Percentiles rank a stretch among this genome's conserved stretches.
phyloP scores from a whole-genome alignment of 2,797 vertebrate species.

The Cryptoprocta ferox region DNA sequence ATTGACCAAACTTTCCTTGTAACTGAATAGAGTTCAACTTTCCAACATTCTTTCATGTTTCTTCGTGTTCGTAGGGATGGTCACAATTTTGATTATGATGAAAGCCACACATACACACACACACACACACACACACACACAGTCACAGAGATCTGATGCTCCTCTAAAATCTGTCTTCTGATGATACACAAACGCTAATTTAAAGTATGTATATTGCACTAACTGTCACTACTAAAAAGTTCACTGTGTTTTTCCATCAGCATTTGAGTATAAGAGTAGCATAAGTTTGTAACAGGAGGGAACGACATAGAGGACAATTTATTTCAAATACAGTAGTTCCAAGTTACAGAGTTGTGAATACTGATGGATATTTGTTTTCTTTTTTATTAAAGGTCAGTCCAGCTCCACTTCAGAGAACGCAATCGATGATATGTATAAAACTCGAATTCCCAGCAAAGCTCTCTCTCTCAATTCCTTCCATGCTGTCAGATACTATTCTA shows the following conservation, averaged over 20 bases:
- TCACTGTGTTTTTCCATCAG: neutral
- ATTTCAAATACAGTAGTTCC: neutral
- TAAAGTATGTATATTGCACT: neutral
- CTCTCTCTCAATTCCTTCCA: constrained; percentile 37
- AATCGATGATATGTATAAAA: neutral
- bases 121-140: neutral
- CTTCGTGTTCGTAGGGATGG: neutral
- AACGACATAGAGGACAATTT: neutral
- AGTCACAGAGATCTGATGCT: neutral
- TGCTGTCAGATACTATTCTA: constrained; percentile 46
- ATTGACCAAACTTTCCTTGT: neutral
- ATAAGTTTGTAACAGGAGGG: neutral
- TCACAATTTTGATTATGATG: neutral
- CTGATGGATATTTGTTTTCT: neutral
- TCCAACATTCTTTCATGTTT: neutral
- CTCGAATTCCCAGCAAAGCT: neutral
- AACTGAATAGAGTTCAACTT: neutral
- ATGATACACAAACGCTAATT: neutral
- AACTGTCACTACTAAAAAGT: neutral
- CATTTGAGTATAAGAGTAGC: neutral
- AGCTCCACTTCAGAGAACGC: constrained; percentile 42
- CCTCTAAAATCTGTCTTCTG: neutral
- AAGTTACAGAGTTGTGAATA: neutral
- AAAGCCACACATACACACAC: neutral
- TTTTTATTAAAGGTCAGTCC: constrained; percentile 47